A percentile compares a stretch with the other conserved stretches of the same genome.
Evolutionary conservation across 2,113 vertebrate genomes (phyloP).

Genomic region (Spermophilus dauricus): DNA sequence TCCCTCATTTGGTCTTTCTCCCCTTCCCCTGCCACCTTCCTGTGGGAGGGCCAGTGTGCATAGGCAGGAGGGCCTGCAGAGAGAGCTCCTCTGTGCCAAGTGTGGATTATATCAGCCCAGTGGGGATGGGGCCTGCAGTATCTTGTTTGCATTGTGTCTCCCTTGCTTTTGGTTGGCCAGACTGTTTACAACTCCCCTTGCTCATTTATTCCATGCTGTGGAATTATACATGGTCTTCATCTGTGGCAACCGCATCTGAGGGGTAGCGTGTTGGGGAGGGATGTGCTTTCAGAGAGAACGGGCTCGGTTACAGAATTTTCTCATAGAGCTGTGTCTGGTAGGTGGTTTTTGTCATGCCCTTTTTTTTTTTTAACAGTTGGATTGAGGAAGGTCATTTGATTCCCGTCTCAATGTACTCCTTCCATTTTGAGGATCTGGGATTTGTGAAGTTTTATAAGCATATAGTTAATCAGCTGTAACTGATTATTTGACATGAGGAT

Average conservation of each 20-base stretch:
- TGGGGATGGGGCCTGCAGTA: background rate
- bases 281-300: background rate
- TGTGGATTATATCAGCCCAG: conserved; percentile 66
- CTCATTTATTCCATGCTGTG: conserved; percentile 69
- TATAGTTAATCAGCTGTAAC: conserved; percentile 59
- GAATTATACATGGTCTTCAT: conserved; percentile 54
- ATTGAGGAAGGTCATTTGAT: conserved; percentile 52
- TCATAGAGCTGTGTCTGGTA: background rate
- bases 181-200: conserved; percentile 58
- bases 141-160: conserved; percentile 60
- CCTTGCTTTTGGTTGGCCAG: conserved; percentile 68
- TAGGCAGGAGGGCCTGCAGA: background rate
- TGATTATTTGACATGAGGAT: conserved; percentile 62
- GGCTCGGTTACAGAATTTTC: background rate
- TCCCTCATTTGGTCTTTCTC: background rate
- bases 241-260: background rate
- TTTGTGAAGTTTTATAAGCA: conserved; percentile 40
- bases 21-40: background rate
- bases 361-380: conserved; percentile 45
- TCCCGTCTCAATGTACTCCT: background rate
- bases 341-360: conserved; percentile 20
- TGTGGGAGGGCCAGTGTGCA: background rate
- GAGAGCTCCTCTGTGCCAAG: conserved; percentile 56
- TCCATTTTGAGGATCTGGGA: conserved; percentile 21
- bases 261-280: background rate